These are phyloP conservation scores for Podarcis raffonei DNA, from an alignment of 2,113 vertebrate species.

Conservation along the genomic window DNA sequence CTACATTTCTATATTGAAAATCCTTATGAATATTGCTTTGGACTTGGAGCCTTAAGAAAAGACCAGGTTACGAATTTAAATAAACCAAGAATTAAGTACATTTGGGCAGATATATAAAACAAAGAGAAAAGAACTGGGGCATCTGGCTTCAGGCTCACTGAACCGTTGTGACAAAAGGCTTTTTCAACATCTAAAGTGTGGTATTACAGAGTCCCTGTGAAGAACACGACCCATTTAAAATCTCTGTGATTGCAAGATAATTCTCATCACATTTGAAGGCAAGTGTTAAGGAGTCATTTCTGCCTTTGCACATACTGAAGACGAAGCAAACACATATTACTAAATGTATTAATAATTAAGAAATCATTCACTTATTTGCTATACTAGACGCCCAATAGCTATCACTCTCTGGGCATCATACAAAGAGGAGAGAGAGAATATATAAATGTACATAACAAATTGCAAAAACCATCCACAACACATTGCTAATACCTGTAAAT, in stretches of 20 bases:
- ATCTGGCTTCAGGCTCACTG: neutral
- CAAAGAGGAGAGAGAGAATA: neutral
- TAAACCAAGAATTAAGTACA: neutral
- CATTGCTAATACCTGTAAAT: constrained; percentile 83
- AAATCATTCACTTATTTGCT: too few relatives aligned
- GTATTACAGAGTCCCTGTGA: neutral
- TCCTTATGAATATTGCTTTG: neutral
- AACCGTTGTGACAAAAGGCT: neutral
- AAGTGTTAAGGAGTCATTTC: neutral
- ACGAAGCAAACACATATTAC: neutral
- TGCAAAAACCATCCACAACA: neutral
- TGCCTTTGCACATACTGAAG: neutral
- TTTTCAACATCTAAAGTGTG: neutral
- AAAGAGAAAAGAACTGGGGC: neutral
- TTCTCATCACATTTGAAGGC: neutral
- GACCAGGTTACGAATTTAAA: neutral
- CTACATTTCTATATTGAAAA: neutral
- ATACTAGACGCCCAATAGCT: too few relatives aligned
- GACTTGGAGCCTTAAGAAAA: neutral
- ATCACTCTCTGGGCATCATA: neutral
- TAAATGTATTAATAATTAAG: too few relatives aligned
- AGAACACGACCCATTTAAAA: neutral
- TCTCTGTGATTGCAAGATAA: neutral
- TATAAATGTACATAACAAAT: too few relatives aligned
- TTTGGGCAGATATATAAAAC: neutral